phyloP scores from a whole-genome alignment of 2,888 invertebrate species.

The Synanthedon myopaeformis region DNA sequence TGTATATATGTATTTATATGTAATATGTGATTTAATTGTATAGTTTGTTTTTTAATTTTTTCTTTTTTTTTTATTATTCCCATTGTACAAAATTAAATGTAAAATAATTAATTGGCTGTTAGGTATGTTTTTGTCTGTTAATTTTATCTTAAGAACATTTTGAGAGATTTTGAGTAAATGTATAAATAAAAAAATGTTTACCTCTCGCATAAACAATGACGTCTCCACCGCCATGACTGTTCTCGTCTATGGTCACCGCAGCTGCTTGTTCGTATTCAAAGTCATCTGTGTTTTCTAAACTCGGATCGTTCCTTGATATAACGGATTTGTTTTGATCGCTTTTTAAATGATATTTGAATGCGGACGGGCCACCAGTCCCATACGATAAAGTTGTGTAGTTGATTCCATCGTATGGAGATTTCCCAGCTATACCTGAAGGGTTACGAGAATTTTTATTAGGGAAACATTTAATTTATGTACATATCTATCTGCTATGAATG shows the following conservation, averaged over 20 bases:
- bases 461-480: too few species aligned
- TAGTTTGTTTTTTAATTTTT: too few species aligned
- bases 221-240: slow-evolving; percentile 87
- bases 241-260: slow-evolving; percentile 78
- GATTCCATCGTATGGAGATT: slow-evolving; percentile 71
- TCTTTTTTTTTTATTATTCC: too few species aligned
- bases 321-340: slow-evolving; percentile 23
- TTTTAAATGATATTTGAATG: slow-evolving; percentile 66
- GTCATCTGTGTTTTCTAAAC: slow-evolving; percentile 67
- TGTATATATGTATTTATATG: too few species aligned
- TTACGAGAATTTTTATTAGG: too few species aligned
- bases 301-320: slow-evolving; percentile 72
- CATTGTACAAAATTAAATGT: too few species aligned
- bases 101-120: too few species aligned
- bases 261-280: slow-evolving; percentile 81
- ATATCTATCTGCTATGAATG: too few species aligned
- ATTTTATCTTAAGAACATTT: too few species aligned
- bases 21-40: too few species aligned
- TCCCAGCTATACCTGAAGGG: slow-evolving; percentile 69
- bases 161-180: too few species aligned
- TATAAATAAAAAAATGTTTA: slow-evolving; percentile 9
- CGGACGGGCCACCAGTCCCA: slow-evolving; percentile 79
- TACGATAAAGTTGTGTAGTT: slow-evolving; percentile 85
- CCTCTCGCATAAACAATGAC: slow-evolving; percentile 87
- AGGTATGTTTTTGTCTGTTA: too few species aligned